Evolutionary conservation across 2,113 vertebrate genomes (phyloP).

Genomic region (Plectropomus leopardus): DNA sequence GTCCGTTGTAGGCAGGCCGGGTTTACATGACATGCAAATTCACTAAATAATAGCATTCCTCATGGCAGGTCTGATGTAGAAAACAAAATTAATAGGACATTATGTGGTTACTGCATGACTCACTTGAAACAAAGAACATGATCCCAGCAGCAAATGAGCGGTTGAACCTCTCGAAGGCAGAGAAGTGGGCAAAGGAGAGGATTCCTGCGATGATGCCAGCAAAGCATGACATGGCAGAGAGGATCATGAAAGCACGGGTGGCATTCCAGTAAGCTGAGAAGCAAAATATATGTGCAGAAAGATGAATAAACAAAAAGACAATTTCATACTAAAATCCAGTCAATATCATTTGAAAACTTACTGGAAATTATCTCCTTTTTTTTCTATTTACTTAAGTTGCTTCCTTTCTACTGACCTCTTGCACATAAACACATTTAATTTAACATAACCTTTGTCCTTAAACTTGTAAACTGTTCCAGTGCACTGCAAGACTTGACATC

Average conservation of each 20-base stretch:
- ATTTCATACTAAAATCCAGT: not conserved
- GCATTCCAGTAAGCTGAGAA: conserved; percentile 91
- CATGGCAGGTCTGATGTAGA: not conserved
- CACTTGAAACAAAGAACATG: conserved; percentile 92
- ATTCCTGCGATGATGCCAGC: conserved; percentile 90
- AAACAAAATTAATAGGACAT: not conserved
- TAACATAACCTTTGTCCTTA: not conserved
- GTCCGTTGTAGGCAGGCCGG: not conserved
- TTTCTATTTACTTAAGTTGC: too few relatives aligned
- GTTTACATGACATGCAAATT: conserved; percentile 24
- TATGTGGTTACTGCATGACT: conserved; percentile 60
- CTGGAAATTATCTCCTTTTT: too few relatives aligned
- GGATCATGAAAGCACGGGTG: conserved; percentile 93
- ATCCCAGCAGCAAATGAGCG: conserved; percentile 90
- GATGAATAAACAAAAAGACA: not conserved
- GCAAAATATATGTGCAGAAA: not conserved
- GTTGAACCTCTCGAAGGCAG: conserved; percentile 89
- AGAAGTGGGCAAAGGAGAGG: conserved; percentile 91
- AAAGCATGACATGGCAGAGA: conserved; percentile 90
- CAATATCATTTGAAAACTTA: not conserved
- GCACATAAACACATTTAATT: not conserved
- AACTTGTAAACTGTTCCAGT: not conserved
- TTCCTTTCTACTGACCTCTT: not conserved
- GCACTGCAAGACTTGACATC: not conserved
- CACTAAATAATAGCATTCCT: not conserved